These are phyloP conservation scores for Clavelina lepadiformis DNA, from an alignment of 23 tunicate species.

Conservation along the genomic window DNA sequence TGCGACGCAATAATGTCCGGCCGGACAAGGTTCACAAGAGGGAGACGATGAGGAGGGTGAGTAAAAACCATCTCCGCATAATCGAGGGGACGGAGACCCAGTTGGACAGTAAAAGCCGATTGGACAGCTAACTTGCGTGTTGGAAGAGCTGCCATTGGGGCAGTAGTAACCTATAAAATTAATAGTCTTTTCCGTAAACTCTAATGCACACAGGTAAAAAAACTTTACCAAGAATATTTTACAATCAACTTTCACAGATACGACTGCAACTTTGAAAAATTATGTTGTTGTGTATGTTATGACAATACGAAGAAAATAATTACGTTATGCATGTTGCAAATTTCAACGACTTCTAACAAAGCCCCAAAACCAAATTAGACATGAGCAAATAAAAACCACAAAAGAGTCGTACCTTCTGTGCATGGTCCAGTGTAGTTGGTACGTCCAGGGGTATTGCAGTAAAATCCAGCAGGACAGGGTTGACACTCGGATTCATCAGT, in stretches of 20 bases:
- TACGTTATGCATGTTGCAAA: too few relatives aligned
- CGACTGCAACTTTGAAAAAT: too few relatives aligned
- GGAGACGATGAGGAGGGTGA: conserved; percentile 29
- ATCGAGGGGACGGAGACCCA: conserved; percentile 46
- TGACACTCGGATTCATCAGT: conserved; percentile 32
- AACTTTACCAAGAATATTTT: too few relatives aligned
- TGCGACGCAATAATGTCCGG: conserved; percentile 64
- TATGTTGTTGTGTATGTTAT: not conserved
- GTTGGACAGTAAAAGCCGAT: conserved; percentile 71
- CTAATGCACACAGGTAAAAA: too few relatives aligned
- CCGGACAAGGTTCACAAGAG: conserved; percentile 73
- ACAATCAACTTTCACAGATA: too few relatives aligned
- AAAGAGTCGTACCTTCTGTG: conserved; percentile 59
- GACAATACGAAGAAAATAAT: not conserved
- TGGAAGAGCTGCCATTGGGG: conserved; percentile 65
- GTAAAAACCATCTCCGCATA: conserved; percentile 76
- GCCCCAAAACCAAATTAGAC: too few relatives aligned
- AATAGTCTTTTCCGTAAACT: too few relatives aligned
- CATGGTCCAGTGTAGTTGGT: conserved; percentile 77
- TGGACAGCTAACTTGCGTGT: conserved; percentile 52
- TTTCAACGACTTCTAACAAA: too few relatives aligned
- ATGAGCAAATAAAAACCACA: too few relatives aligned
- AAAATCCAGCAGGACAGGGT: conserved; percentile 70
- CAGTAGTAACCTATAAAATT: conserved; percentile 64
- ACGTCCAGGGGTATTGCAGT: conserved; percentile 44